phyloP scores from a whole-genome alignment of 2,797 vertebrate species.

The Heteromormyrus szaboi region DNA sequence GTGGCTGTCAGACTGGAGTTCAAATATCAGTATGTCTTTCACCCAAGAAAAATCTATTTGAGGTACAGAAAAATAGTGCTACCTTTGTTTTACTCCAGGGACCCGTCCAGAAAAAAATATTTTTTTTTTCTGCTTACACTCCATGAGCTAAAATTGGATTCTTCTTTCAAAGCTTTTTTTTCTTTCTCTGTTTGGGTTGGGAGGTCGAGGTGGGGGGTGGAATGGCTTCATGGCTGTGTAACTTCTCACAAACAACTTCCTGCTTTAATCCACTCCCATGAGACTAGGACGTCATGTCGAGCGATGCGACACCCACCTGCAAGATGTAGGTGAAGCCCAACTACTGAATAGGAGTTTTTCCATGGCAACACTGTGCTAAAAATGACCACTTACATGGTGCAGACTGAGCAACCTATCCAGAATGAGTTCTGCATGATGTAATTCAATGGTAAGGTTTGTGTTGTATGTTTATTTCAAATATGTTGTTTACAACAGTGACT shows the following conservation, averaged over 20 bases:
- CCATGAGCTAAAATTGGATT: neutral
- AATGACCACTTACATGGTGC: neutral
- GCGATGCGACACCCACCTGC: neutral
- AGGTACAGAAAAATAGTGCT: conserved; percentile 5
- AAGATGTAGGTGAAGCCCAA: conserved; percentile 10
- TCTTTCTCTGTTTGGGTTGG: conserved; percentile 12
- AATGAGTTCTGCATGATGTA: neutral
- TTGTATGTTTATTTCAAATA: neutral
- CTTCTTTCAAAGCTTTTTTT: neutral
- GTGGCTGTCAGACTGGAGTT: neutral
- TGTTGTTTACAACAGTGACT: neutral
- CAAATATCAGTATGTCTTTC: neutral
- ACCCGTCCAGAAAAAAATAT: neutral
- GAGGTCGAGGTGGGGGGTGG: neutral
- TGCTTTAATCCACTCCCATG: conserved; percentile 12
- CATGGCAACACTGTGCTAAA: conserved; percentile 11
- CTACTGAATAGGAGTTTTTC: neutral
- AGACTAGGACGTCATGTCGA: conserved; percentile 8
- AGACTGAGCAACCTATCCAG: neutral
- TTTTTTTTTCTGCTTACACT: neutral
- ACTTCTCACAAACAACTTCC: conserved; percentile 16
- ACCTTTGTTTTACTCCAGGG: neutral
- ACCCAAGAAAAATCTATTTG: conserved; percentile 4
- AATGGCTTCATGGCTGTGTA: neutral
- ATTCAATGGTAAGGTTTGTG: neutral